Evolutionary conservation across 1,140 invertebrate species (phyloP), one percentile per base, ranked within the genome.

Genomic region (Drosophila kohkoa): DNA sequence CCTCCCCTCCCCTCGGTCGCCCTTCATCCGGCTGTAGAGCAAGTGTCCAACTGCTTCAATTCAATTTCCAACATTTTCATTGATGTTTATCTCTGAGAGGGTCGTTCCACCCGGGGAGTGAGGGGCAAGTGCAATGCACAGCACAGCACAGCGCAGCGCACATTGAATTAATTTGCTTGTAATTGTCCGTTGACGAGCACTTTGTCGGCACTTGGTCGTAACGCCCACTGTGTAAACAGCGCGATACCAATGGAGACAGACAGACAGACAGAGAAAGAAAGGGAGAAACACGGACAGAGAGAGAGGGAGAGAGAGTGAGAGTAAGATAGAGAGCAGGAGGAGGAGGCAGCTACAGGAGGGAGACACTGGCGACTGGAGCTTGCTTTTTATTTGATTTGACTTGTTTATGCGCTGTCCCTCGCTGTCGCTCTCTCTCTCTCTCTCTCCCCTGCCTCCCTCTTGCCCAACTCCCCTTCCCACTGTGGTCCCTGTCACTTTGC

Each of bases 111-210:
- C 10, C 2, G 11, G 0, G n/a, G 1, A 2, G 10, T 25, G 20
- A 25, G 38, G 11, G 11, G 7, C 11, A 43, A 3, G 7, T 15
- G 1, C 4, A 5, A 15, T 5, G 15, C 20, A 20, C 1, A 1
- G 20, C 20, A 25, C 20, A 25, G 64, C 5, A 57, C 8, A 52
- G 35, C 10, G 69, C 59, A 43, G 59, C 60, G 65, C 68, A 85
- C 81, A 69, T 79, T 87, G 68, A 87, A 87, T 87, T 87, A 87
- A 88, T 88, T 87, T 77, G 79, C 79, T 82, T 87, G 82, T 87
- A 88, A 88, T 88, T 87, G 83, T 88, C 68, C 70, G 71, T 87
- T 87, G 82, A 86, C 79, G 76, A 86, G 83, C 82, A 82, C 82
- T 86, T 86, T 86, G 82, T 82, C 79, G 82, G 82, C 79, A 82